Conservation (phyloP, 2,113 vertebrate species). For the Octodon degus region DNA sequence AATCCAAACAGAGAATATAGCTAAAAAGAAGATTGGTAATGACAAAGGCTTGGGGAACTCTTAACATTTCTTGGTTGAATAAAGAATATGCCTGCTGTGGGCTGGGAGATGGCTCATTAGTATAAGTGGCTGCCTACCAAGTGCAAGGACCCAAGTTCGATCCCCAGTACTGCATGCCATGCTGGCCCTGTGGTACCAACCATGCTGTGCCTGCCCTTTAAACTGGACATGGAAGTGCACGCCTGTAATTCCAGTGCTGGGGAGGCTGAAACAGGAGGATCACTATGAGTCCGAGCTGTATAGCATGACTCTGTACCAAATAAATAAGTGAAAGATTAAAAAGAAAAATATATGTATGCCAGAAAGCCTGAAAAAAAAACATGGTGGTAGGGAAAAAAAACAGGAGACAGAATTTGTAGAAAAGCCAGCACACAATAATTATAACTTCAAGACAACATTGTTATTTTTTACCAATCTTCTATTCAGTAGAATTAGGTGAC, state of each 20-base stretch:
- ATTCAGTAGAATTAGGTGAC: neutral
- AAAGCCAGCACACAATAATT: neutral
- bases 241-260: too few species aligned
- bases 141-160: too few species aligned
- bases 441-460: neutral
- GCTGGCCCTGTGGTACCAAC: too few species aligned
- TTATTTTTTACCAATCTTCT: neutral
- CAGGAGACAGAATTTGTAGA: neutral
- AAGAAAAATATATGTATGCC: neutral
- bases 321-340: too few species aligned
- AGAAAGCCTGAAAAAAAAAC: neutral
- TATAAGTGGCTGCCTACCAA: too few species aligned
- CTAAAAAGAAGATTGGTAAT: neutral
- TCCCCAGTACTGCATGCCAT: too few species aligned
- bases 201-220: too few species aligned
- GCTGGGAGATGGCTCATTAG: too few species aligned
- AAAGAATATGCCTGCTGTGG: neutral
- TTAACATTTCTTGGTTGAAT: neutral
- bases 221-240: too few species aligned
- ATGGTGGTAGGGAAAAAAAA: neutral
- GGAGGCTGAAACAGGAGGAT: too few species aligned
- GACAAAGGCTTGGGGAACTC: neutral
- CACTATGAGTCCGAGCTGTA: too few species aligned
- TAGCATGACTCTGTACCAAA: too few species aligned
- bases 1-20: neutral